Conservation (phyloP, 2,888 invertebrate genomes). For the Drosophila subquinaria region DNA sequence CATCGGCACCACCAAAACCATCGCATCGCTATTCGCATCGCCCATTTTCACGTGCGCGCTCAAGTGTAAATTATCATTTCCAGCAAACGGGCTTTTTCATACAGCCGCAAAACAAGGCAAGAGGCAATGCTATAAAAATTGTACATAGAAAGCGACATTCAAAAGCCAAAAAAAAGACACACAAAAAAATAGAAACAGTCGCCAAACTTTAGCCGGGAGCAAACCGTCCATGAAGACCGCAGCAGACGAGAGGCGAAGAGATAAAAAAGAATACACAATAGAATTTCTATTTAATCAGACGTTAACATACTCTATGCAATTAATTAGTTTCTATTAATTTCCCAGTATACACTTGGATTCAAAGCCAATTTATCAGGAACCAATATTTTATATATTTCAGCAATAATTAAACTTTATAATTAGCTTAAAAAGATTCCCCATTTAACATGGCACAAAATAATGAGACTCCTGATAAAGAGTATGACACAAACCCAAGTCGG, state of each 20-base stretch:
- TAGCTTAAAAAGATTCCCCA: background rate
- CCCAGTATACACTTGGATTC: background rate
- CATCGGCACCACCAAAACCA: conserved; percentile 10
- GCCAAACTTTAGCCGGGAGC: conserved; percentile 69
- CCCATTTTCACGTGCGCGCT: conserved; percentile 69
- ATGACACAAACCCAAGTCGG: conserved; percentile 53
- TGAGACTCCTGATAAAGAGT: conserved; percentile 31
- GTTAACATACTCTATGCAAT: background rate
- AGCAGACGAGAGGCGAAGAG: conserved; percentile 42
- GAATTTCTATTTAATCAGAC: background rate
- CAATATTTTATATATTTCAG: too few relatives aligned
- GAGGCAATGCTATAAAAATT: conserved; percentile 71
- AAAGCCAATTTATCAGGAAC: too few relatives aligned
- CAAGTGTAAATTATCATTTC: conserved; percentile 82
- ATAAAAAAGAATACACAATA: background rate
- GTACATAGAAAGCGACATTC: conserved; percentile 61
- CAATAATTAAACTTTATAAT: background rate
- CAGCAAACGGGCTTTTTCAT: conserved; percentile 69
- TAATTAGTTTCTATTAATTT: background rate
- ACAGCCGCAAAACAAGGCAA: conserved; percentile 60
- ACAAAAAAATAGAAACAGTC: conserved; percentile 42
- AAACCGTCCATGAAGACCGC: conserved; percentile 67
- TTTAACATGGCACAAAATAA: background rate
- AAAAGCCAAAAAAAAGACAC: conserved; percentile 21
- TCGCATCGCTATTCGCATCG: conserved; percentile 6